Evolutionary conservation across 2,113 vertebrate species (phyloP).

Genomic region (Xenopus borealis): DNA sequence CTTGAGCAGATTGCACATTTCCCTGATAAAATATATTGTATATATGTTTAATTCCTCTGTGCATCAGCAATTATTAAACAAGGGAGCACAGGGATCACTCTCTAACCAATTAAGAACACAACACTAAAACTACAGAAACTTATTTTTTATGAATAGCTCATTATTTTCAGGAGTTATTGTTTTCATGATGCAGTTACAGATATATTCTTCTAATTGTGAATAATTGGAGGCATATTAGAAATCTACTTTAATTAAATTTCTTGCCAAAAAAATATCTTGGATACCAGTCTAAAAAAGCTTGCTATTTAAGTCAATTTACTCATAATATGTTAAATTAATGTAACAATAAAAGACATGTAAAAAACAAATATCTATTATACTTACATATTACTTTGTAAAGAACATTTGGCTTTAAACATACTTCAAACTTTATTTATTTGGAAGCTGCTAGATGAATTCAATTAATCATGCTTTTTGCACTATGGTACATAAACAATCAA

Average conservation of each 20-base stretch:
- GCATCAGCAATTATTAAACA: background rate
- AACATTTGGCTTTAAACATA: constrained; percentile 31
- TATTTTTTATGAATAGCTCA: no score
- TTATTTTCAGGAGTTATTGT: no score
- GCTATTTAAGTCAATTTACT: constrained; percentile 12
- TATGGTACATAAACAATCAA: constrained; percentile 40
- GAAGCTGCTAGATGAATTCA: constrained; percentile 40
- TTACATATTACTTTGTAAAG: background rate
- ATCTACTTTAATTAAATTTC: constrained; percentile 22
- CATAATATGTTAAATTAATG: constrained; percentile 6
- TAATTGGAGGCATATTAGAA: constrained; percentile 16
- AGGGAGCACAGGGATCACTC: background rate
- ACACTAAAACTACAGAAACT: no score
- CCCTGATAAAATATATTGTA: background rate
- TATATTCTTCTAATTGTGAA: background rate
- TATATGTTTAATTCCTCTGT: background rate
- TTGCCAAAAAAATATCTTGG: constrained; percentile 5
- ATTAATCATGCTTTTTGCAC: constrained; percentile 39
- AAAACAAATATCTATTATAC: constrained; percentile 8
- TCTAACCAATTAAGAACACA: background rate
- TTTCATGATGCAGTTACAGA: no score
- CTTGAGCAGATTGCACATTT: background rate
- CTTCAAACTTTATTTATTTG: constrained; percentile 15
- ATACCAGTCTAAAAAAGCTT: constrained; percentile 8
- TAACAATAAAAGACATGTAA: background rate